Conservation (phyloP, 1,140 invertebrate genomes). For the Phymorhynchus buccinoides region DNA sequence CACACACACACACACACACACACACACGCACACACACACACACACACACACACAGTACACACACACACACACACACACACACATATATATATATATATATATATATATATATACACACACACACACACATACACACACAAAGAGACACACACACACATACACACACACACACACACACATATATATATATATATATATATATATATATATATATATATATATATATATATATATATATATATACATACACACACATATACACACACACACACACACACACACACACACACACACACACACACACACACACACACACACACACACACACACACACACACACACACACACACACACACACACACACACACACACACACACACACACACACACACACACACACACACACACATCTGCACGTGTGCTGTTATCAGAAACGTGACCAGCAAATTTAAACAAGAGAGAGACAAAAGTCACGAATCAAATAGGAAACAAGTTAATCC, state of each 20-base stretch:
- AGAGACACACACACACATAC: background rate
- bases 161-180: background rate
- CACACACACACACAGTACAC: no score
- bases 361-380: constrained; percentile 18
- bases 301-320: constrained; percentile 16
- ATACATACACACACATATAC: background rate
- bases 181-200: background rate
- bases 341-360: constrained; percentile 4
- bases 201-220: background rate
- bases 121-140: background rate
- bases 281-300: constrained; percentile 14
- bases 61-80: background rate
- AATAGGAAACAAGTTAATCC: no score
- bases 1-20: no score
- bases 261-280: constrained; percentile 1
- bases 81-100: background rate
- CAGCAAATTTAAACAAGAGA: no score
- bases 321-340: constrained; percentile 7
- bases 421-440: no score
- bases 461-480: no score
- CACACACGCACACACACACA: no score
- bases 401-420: background rate
- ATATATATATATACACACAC: background rate
- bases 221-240: background rate
- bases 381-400: constrained; percentile 18